phyloP scores from a whole-genome alignment of 2,797 vertebrate species.

The Hoplostethus atlanticus region DNA sequence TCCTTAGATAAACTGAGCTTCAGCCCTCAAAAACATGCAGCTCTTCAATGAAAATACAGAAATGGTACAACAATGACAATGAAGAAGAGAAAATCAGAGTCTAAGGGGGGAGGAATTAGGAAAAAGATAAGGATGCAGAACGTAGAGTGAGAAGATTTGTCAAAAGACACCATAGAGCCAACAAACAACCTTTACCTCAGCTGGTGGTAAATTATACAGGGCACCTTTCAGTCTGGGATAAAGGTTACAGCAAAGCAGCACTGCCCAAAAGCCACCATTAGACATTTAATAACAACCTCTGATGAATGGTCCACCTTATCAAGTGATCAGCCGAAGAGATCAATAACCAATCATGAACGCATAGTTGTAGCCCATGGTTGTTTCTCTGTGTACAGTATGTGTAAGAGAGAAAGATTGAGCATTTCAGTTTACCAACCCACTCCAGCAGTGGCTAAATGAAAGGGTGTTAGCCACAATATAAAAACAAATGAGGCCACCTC shows the following conservation, averaged over 20 bases:
- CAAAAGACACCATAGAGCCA: too few species aligned
- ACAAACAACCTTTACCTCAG: too few species aligned
- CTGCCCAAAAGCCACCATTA: too few species aligned
- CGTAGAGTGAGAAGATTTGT: too few species aligned
- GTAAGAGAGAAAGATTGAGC: constrained; percentile 16
- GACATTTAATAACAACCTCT: too few species aligned
- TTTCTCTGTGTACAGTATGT: constrained; percentile 1
- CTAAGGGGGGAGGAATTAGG: too few species aligned
- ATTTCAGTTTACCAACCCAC: constrained; percentile 34
- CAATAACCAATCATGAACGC: too few species aligned
- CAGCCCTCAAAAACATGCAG: constrained; percentile 26
- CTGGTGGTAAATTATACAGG: too few species aligned
- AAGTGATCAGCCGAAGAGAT: too few species aligned
- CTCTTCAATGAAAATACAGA: constrained; percentile 13
- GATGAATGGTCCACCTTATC: too few species aligned
- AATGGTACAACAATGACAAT: neutral
- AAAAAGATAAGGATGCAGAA: neutral
- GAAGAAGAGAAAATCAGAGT: neutral
- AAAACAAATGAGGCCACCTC: constrained; percentile 67
- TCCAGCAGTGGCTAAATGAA: constrained; percentile 48
- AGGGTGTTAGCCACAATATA: constrained; percentile 60
- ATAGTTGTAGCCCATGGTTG: neutral
- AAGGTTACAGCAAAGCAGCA: too few species aligned
- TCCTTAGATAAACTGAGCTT: constrained; percentile 47
- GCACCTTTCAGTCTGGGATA: too few species aligned